Percentiles rank a stretch among this genome's conserved stretches.
phyloP scores from a whole-genome alignment of 92 coral and sea anemone species.

The Diadumene lineata region DNA sequence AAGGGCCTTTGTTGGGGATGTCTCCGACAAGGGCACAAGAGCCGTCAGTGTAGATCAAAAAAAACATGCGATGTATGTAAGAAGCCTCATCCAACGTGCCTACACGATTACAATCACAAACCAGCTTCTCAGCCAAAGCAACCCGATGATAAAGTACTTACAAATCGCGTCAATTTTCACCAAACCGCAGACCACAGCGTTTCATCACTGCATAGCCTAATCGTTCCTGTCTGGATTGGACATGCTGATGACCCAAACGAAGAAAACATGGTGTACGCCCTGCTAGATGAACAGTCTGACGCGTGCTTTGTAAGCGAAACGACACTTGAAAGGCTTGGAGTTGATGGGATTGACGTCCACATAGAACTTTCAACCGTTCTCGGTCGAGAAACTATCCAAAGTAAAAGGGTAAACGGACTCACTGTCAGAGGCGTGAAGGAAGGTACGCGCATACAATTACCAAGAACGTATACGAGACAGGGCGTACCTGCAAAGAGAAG shows the following conservation, averaged over 20 bases:
- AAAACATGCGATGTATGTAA: conserved; percentile 41
- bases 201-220: too few species aligned
- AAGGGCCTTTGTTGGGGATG: conserved; percentile 62
- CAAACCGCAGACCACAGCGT: not conserved
- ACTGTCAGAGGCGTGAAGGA: conserved; percentile 41
- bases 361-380: conserved; percentile 52
- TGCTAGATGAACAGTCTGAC: conserved; percentile 62
- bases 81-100: conserved; percentile 46
- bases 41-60: conserved; percentile 2
- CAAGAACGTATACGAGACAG: conserved; percentile 38
- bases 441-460: conserved; percentile 42
- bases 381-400: conserved; percentile 28
- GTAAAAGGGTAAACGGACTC: conserved; percentile 48
- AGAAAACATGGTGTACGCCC: conserved; percentile 47
- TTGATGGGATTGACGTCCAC: conserved; percentile 40
- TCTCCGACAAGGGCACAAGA: conserved; percentile 53
- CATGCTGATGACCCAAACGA: conserved; percentile 24
- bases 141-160: not conserved
- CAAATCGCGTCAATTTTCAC: not conserved
- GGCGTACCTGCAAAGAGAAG: conserved; percentile 39
- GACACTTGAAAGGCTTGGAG: conserved; percentile 17
- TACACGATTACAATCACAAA: conserved; percentile 7
- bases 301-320: conserved; percentile 56
- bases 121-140: not conserved
- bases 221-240: conserved; percentile 55